These are phyloP conservation scores for Lepidotrigona ventralis DNA, from an alignment of 1,140 invertebrate species.

Conservation along the genomic window DNA sequence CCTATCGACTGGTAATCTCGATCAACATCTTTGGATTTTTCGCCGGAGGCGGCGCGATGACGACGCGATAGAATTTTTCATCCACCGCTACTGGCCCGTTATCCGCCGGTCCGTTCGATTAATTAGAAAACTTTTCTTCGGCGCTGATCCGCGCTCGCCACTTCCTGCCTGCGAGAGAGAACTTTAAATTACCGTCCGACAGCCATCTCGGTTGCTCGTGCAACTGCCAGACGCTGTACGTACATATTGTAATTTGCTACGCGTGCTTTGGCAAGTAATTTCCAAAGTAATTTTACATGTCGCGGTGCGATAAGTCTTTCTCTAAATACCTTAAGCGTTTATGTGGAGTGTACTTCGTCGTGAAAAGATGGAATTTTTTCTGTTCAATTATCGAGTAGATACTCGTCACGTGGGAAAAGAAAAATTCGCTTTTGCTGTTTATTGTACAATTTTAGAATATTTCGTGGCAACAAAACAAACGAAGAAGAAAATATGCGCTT, in stretches of 20 bases:
- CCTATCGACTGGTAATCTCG: slow-evolving; percentile 47
- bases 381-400: no score
- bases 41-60: not conserved
- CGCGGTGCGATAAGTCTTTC: no score
- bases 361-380: no score
- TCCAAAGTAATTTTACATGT: not conserved
- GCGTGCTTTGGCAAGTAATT: not conserved
- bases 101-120: slow-evolving; percentile 49
- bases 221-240: not conserved
- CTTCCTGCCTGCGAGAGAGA: slow-evolving; percentile 18
- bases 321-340: no score
- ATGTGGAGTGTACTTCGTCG: no score
- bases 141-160: slow-evolving; percentile 42
- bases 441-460: no score
- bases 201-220: not conserved
- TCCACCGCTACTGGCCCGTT: slow-evolving; percentile 11
- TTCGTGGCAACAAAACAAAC: no score
- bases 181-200: slow-evolving; percentile 58
- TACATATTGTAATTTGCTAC: not conserved
- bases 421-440: no score
- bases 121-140: slow-evolving; percentile 62
- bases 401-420: no score
- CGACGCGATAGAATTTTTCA: slow-evolving; percentile 61
- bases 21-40: slow-evolving; percentile 52
- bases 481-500: no score